phyloP scores from a whole-genome alignment of 1,140 invertebrate genomes.

The Leguminivora glycinivorella region DNA sequence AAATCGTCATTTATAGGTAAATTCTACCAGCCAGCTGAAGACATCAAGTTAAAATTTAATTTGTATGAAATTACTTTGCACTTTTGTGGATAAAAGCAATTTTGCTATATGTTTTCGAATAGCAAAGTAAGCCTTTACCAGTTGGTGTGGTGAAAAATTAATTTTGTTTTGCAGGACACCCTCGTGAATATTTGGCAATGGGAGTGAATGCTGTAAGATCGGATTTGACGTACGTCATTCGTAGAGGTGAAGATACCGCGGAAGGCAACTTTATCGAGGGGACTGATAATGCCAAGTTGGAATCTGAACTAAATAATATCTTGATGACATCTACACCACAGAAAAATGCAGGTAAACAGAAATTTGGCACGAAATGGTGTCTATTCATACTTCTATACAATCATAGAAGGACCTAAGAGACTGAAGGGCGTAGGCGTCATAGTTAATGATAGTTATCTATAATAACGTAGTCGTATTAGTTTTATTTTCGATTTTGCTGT shows the following conservation, averaged over 20 bases:
- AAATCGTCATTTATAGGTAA: no score
- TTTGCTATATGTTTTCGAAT: no score
- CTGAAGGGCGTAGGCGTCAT: no score
- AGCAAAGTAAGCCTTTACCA: no score
- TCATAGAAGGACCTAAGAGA: background rate
- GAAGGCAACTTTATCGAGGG: constrained; percentile 20
- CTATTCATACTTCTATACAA: background rate
- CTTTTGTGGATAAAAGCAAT: no score
- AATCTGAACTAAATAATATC: constrained; percentile 37
- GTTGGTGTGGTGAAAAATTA: no score
- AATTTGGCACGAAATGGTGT: background rate
- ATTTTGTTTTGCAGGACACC: constrained; percentile 45
- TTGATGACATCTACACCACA: constrained; percentile 60
- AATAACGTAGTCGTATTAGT: no score
- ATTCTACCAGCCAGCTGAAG: no score
- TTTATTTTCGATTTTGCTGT: background rate
- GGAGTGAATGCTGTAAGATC: constrained; percentile 38
- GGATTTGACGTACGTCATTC: constrained; percentile 14
- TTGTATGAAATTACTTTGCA: no score
- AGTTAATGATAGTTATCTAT: no score
- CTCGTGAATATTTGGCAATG: constrained; percentile 51
- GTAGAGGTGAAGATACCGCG: background rate
- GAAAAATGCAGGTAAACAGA: constrained; percentile 45
- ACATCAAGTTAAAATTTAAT: no score
- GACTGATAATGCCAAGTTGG: constrained; percentile 37